phyloP scores from a whole-genome alignment of 2,888 invertebrate species.

The Philaethria dido region DNA sequence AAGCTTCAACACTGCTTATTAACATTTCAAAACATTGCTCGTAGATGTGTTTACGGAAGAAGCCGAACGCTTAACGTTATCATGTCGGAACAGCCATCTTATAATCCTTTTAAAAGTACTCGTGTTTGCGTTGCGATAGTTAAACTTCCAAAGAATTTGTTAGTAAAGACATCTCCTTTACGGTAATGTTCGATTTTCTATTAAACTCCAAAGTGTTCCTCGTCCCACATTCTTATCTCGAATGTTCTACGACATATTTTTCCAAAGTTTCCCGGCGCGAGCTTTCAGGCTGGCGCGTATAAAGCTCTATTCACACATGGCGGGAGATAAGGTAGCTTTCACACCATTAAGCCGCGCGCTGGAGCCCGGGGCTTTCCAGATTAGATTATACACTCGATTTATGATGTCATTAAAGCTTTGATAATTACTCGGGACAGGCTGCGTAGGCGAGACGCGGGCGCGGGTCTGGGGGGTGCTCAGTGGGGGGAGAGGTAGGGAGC shows the following conservation, averaged over 20 bases:
- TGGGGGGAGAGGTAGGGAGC: conserved; percentile 58
- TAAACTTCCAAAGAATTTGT: conserved; percentile 78
- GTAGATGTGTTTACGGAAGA: conserved; percentile 27
- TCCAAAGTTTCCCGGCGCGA: conserved; percentile 83
- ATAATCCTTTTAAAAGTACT: conserved; percentile 47
- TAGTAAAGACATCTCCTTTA: conserved; percentile 82
- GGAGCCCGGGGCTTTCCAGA: conserved; percentile 84
- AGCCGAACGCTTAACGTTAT: conserved; percentile 33
- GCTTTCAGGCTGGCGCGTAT: conserved; percentile 82
- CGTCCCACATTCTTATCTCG: conserved; percentile 83
- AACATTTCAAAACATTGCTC: conserved; percentile 24
- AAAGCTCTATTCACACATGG: conserved; percentile 84
- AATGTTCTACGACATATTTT: conserved; percentile 83
- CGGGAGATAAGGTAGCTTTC: conserved; percentile 84
- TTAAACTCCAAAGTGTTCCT: conserved; percentile 82
- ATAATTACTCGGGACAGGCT: conserved; percentile 85
- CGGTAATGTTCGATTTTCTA: conserved; percentile 84
- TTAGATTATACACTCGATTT: conserved; percentile 85
- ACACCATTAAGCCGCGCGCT: conserved; percentile 83
- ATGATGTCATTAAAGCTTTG: conserved; percentile 85
- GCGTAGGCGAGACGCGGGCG: conserved; percentile 76
- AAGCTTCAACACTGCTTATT: conserved; percentile 24
- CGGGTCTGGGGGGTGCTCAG: conserved; percentile 54
- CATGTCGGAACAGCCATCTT: conserved; percentile 41
- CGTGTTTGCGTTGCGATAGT: conserved; percentile 54